Base-by-base conservation (phyloP, 1,140 invertebrate genomes). In the Ceratosolen solmsi region DNA sequence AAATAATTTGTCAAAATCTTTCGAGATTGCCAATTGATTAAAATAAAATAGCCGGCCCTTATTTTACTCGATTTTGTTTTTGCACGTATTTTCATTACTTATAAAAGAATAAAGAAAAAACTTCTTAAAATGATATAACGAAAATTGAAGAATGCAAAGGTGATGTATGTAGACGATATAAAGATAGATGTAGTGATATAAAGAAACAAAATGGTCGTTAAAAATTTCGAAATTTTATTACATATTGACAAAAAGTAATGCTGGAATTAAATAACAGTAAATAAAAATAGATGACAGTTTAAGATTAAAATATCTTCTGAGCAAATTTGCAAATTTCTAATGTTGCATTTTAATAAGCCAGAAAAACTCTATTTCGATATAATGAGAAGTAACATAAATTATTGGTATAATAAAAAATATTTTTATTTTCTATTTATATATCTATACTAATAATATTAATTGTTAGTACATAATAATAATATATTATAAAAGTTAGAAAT, bases 21-120 rank as follows among this genome's bases (percentile, higher is more conserved):
- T 65, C 30, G 33, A 2, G 63, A 36, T 65, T 65, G 63, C 36
- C 30, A n/a, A 36, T 36, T 36, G 63, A 65, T 65, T 65, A 65
- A 65, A 65, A 65, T 65, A 65, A 17, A 25, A 7, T 4, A 5
- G 36, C 0, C 1, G 2, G 33, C 63, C 4, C 2, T 36, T 13
- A 65, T 58, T 65, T 65, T 36, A 65, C 36, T 65, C 63, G 36
- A 65, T 65, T 65, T 20, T 3, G 33, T 65, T 36, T 65, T 65
- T 1, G 36, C 3, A 65, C 8, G 8, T 13, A 13, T 36, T 36
- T 36, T 36, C 33, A n/a, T 20, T 30, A 65, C 20, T 65, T 7
- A 36, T 65, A 65, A 2, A 11, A 9, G 9, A 36, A 38, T 5
- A n/a, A n/a, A n/a, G n/a, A n/a, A n/a, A n/a, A n/a, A n/a, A n/a